phyloP scores from a whole-genome alignment of 2,113 vertebrate genomes.

The Pteropus alecto region DNA sequence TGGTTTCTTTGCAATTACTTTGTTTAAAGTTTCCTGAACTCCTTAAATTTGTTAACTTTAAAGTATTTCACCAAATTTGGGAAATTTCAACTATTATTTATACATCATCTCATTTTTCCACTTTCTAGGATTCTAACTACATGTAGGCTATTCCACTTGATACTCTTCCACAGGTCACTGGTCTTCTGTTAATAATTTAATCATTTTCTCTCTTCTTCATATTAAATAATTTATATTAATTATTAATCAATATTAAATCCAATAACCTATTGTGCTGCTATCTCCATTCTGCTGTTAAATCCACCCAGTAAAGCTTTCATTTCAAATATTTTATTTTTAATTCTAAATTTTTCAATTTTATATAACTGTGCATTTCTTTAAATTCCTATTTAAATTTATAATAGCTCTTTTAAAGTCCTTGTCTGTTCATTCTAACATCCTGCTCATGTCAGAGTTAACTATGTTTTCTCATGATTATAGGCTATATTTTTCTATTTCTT shows the following conservation, averaged over 20 bases:
- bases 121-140: neutral
- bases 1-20: neutral
- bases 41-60: neutral
- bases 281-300: neutral
- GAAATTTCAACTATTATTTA: neutral
- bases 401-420: neutral
- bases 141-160: neutral
- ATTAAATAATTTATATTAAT: slow-evolving; percentile 6
- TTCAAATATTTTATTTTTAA: neutral
- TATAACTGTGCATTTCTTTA: neutral
- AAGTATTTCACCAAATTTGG: neutral
- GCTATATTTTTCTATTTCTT: neutral
- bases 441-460: neutral
- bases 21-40: neutral
- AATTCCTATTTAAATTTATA: neutral
- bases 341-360: neutral
- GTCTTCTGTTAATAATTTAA: neutral
- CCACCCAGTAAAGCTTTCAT: neutral
- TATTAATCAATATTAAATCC: neutral
- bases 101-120: neutral
- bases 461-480: neutral
- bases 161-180: neutral
- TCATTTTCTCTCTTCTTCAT: neutral
- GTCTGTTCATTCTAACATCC: neutral
- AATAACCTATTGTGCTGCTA: neutral